Conservation (phyloP, 2,888 invertebrate species). For the Sympetrum striolatum region DNA sequence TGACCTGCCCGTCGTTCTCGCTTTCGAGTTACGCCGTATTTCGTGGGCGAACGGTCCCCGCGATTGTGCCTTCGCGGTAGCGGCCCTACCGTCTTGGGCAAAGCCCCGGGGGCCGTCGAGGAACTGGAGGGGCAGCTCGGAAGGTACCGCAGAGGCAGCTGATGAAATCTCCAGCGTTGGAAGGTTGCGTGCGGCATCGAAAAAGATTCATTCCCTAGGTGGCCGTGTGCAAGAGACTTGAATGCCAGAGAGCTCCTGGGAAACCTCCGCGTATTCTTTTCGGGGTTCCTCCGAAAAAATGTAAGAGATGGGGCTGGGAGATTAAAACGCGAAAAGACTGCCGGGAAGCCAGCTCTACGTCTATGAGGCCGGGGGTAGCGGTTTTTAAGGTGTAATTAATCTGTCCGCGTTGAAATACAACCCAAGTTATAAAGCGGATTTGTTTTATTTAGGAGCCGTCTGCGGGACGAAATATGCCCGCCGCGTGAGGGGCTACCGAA, state of each 20-base stretch:
- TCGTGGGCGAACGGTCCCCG: not conserved
- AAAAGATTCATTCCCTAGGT: not conserved
- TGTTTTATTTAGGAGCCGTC: not conserved
- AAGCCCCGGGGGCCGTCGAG: not conserved
- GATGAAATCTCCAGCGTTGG: conserved; percentile 13
- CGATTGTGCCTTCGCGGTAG: not conserved
- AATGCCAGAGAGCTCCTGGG: conserved; percentile 27
- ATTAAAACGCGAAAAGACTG: not conserved
- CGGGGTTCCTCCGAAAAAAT: not conserved
- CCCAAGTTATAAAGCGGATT: not conserved
- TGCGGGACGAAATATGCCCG: not conserved
- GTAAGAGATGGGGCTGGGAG: conserved; percentile 1
- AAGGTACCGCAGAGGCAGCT: not conserved
- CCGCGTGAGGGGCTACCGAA: not conserved
- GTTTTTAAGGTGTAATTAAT: not conserved
- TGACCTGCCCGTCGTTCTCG: conserved; percentile 14
- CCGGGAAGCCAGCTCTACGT: not conserved
- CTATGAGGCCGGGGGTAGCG: not conserved
- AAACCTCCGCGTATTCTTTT: not conserved
- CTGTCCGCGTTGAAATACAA: not conserved
- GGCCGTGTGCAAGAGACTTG: conserved; percentile 1
- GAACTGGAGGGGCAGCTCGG: not conserved
- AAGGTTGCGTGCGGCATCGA: conserved; percentile 18
- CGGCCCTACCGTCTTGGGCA: not conserved
- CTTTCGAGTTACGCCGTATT: not conserved